Base-by-base conservation (phyloP, 2,888 invertebrate genomes). In the Augochlorella aurata region DNA sequence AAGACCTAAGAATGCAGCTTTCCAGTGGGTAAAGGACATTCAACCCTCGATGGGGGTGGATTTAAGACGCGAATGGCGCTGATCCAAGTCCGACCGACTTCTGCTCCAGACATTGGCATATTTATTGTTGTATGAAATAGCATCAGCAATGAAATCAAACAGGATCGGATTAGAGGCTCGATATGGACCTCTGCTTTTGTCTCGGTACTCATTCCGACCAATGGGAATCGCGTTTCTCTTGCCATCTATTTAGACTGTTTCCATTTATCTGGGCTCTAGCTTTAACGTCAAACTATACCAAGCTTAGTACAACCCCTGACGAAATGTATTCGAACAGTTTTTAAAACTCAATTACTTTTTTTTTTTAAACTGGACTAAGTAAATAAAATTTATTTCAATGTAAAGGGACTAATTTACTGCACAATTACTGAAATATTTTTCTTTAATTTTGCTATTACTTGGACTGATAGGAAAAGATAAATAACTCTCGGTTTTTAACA, bases 111-210 rank as follows among this genome's bases (percentile, higher is more conserved):
- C 65, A 68, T 65, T 71, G 76, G 24, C 63, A 74, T 86, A 82
- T 86, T 86, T 86, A 81, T 86, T 18, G 70, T 50, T 58, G 75
- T 18, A 74, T 68, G 49, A 84, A 82, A 73, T 73, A 66, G 72
- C 66, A 54, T 70, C 61, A 21, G 52, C 71, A 74, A 81, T 70
- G 69, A 71, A 82, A 77, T 81, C 67, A 61, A 61, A 29, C 12
- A 16, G n/a, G 12, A 24, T 45, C 7, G 38, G 66, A 80, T 70
- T 63, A 52, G n/a, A n/a, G n/a, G 0, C 16, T 4, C 12, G 24
- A 66, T 49, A 66, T 21, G 45, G 49, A 77, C 52, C 63, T 52
- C 18, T 10, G 21, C 29, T 52, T 65, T 21, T 50, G 24, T 24
- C 4, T 16, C 65, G 24, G n/a, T 44, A n/a, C 45, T 44, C 50